phyloP scores from a whole-genome alignment of 2,888 invertebrate genomes.

The Pherbina coryleti region DNA sequence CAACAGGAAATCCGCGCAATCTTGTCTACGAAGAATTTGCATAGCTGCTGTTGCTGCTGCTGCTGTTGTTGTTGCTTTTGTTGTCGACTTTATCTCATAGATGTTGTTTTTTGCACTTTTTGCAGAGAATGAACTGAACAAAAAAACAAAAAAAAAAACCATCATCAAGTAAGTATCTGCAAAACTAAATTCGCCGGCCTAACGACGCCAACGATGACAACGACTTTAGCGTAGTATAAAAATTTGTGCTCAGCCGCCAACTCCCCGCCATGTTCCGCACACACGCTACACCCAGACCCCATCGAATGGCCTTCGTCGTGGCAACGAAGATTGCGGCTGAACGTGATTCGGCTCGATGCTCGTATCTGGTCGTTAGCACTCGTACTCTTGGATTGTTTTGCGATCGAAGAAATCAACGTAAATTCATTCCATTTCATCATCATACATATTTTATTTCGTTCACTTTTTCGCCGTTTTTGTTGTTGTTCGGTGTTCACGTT shows the following conservation, averaged over 20 bases:
- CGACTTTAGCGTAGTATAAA: background rate
- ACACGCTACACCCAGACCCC: background rate
- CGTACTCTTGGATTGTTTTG: slow-evolving; percentile 11
- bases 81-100: slow-evolving; percentile 18
- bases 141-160: background rate
- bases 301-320: slow-evolving; percentile 30
- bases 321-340: slow-evolving; percentile 27
- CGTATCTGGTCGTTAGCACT: background rate
- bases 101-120: slow-evolving; percentile 10
- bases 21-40: background rate
- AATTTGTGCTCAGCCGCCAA: background rate
- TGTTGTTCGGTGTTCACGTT: slow-evolving; percentile 15
- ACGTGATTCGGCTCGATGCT: background rate
- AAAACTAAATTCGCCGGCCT: background rate
- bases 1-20: slow-evolving; percentile 32
- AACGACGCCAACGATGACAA: slow-evolving; percentile 4
- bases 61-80: background rate
- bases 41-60: background rate
- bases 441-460: slow-evolving; percentile 24
- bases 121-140: background rate
- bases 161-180: background rate
- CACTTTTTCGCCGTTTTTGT: slow-evolving; percentile 15
- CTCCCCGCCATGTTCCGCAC: background rate
- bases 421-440: slow-evolving; percentile 33
- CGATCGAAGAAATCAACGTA: slow-evolving; percentile 36